Evolutionary conservation across 2,888 invertebrate species (phyloP).

Genomic region (Caprella mutica): DNA sequence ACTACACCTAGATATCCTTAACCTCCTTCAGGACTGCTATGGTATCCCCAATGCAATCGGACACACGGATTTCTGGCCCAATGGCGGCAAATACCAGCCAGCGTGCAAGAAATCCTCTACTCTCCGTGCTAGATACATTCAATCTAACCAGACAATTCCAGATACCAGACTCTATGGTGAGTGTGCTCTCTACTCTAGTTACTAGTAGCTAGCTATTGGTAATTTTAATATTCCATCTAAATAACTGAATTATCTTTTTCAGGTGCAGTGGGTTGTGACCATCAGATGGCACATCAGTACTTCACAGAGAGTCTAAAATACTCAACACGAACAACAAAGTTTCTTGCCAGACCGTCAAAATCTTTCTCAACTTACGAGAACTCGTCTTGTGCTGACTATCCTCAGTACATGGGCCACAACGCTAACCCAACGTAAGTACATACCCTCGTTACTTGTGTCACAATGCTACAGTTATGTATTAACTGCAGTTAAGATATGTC

Average conservation of each 20-base stretch:
- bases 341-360: conserved; percentile 15
- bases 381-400: neutral
- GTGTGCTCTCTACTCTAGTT: no score
- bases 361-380: conserved; percentile 14
- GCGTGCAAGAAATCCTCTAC: conserved; percentile 15
- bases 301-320: conserved; percentile 19
- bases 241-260: no score
- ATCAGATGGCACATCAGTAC: conserved; percentile 19
- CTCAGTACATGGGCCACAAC: conserved; percentile 28
- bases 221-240: no score
- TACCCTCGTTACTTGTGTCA: neutral
- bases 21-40: no score
- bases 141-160: no score
- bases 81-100: conserved; percentile 23
- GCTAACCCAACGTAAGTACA: conserved; percentile 13
- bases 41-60: conserved; percentile 24
- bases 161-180: no score
- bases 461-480: neutral
- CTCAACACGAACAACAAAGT: conserved; percentile 13
- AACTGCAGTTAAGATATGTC: no score
- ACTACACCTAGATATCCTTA: no score
- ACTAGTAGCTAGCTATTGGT: no score
- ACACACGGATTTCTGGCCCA: conserved; percentile 28
- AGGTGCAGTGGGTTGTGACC: no score
- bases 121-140: no score